These are phyloP conservation scores for Diceros bicornis DNA, from an alignment of 2,797 vertebrate species.

Conservation along the genomic window DNA sequence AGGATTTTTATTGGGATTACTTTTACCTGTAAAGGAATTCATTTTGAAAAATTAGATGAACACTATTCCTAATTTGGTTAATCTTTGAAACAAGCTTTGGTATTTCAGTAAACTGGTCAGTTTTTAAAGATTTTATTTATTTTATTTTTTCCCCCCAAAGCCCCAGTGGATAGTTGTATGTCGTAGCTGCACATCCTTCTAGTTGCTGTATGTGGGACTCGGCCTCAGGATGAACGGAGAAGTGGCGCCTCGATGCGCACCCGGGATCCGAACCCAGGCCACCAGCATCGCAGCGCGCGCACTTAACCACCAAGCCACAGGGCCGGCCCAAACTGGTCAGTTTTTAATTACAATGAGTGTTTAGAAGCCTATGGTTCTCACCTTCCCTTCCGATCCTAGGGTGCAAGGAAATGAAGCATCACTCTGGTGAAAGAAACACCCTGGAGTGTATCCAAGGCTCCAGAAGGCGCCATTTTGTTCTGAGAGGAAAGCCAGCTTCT, in stretches of 20 bases:
- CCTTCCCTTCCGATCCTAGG: neutral
- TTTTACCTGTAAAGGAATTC: neutral
- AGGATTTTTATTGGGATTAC: neutral
- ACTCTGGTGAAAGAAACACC: neutral
- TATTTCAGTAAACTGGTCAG: neutral
- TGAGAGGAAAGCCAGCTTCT: neutral
- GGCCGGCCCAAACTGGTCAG: neutral
- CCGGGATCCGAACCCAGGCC: too few relatives aligned
- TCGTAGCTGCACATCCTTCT: too few relatives aligned
- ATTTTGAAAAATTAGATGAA: neutral
- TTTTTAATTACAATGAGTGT: neutral
- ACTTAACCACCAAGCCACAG: too few relatives aligned
- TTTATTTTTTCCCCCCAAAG: too few relatives aligned
- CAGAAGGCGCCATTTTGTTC: neutral
- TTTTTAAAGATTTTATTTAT: conserved; percentile 39
- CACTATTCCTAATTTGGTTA: neutral
- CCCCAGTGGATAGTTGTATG: too few relatives aligned
- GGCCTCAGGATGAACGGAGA: too few relatives aligned
- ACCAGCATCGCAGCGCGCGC: too few relatives aligned
- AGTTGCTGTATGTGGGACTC: too few relatives aligned
- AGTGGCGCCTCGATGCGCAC: too few relatives aligned
- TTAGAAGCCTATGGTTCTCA: neutral
- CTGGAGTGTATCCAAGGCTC: neutral
- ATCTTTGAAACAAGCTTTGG: conserved; percentile 5
- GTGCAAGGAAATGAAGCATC: neutral